These are phyloP conservation scores for Exocentrus adspersus DNA, from an alignment of 2,888 invertebrate genomes.

Conservation along the genomic window DNA sequence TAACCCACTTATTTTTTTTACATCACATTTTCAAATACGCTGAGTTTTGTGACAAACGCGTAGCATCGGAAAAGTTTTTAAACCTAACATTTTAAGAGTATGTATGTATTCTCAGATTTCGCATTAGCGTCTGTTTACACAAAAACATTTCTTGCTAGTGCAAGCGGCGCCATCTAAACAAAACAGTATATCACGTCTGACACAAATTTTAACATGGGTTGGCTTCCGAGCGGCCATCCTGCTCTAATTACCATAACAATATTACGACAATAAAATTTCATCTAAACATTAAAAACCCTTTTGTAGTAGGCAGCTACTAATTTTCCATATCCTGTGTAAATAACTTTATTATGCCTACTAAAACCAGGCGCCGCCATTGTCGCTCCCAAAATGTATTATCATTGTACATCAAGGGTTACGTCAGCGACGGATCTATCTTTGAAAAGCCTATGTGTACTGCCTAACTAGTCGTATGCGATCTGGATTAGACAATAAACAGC, in stretches of 20 bases:
- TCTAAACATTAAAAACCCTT: constrained; percentile 1
- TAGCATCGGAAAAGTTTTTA: too few species aligned
- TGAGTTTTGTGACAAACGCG: too few species aligned
- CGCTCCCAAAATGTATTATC: constrained; percentile 3
- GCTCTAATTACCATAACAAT: not conserved
- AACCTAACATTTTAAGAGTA: too few species aligned
- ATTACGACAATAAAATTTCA: not conserved
- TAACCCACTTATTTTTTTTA: not conserved
- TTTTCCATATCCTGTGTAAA: constrained; percentile 11
- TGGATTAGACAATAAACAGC: too few species aligned
- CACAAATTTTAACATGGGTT: not conserved
- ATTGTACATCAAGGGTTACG: not conserved
- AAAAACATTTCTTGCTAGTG: not conserved
- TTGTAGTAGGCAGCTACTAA: constrained; percentile 6
- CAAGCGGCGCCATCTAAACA: not conserved
- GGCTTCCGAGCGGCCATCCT: not conserved
- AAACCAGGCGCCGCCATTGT: constrained; percentile 9
- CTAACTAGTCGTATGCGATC: too few species aligned
- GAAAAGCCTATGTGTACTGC: too few species aligned
- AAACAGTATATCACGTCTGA: not conserved
- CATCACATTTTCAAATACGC: too few species aligned
- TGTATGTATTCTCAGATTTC: too few species aligned
- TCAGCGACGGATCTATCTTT: too few species aligned
- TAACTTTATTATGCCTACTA: constrained; percentile 11
- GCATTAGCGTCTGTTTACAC: not conserved